Base-by-base conservation (phyloP, 2,797 vertebrate species). In the Balearica regulorum region DNA sequence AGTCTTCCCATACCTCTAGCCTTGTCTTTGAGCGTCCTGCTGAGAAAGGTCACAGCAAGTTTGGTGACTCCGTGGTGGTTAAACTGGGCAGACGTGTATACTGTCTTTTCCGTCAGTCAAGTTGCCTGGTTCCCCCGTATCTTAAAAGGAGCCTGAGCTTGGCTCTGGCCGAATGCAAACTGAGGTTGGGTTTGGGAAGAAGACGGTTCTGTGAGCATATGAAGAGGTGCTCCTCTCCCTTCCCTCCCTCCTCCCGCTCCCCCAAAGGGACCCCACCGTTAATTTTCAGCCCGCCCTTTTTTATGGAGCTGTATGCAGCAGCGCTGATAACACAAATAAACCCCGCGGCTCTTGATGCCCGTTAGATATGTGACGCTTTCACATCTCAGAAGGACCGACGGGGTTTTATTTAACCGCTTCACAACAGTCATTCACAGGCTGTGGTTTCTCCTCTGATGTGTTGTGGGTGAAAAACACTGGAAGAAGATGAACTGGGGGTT, bases 41-140 rank as follows among this genome's bases (percentile, higher is more conserved):
- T 26, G 68, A 65, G 88, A 76, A 89, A 69, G 49, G 77, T 77
- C 66, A 73, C 53, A 35, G 57, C 12, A 73, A 54, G 37, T 68
- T 82, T 39, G 71, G 21, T 72, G 35, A 15, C 19, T 41, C 54
- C 58, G 71, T 9, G 17, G 17, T 16, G 10, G 6, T 76, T 78
- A n/a, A 79, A 55, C 53, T 12, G 85, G 37, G 15, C 16, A 1
- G 29, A 33, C 2, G 4, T 14, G 16, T 48, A 0, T 15, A 18
- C 37, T 58, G 35, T 0, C n/a, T 37, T 66, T 29, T 72, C 31
- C 17, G 69, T 75, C 58, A 35, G 0, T 48, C 31, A 2, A 3
- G 44, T 75, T 26, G n/a, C 68, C 69, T 7, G 5, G 21, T 90
- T n/a, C 10, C 55, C 33, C 89, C 4, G 0, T 16, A 6, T 21